These are phyloP conservation scores for Mechanitis messenoides DNA, from an alignment of 2,888 invertebrate species.

Conservation along the genomic window DNA sequence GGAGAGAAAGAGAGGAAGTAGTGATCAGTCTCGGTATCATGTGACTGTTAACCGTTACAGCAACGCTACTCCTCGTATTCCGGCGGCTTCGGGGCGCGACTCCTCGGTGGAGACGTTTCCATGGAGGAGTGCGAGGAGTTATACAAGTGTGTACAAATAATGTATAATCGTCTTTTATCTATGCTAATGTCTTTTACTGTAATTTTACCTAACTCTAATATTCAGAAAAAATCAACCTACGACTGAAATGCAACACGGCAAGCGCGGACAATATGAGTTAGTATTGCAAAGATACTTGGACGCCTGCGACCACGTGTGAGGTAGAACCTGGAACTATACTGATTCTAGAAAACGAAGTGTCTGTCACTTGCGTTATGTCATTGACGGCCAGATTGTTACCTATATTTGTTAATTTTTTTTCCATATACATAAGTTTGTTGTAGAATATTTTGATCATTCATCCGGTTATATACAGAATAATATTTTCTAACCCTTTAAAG, in stretches of 20 bases:
- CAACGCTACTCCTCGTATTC: conserved; percentile 76
- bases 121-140: conserved; percentile 77
- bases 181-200: not conserved
- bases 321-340: not conserved
- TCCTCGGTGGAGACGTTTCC: conserved; percentile 71
- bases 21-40: too few relatives aligned
- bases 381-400: not conserved
- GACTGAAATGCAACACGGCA: conserved; percentile 41
- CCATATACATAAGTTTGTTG: too few relatives aligned
- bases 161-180: not conserved
- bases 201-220: conserved; percentile 18
- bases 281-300: conserved; percentile 63
- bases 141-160: conserved; percentile 47
- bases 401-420: too few relatives aligned
- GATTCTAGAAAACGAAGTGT: not conserved
- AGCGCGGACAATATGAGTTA: conserved; percentile 53
- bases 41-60: conserved; percentile 47
- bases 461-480: too few relatives aligned
- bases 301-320: conserved; percentile 56
- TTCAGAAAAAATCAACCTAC: conserved; percentile 58
- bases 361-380: not conserved
- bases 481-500: too few relatives aligned
- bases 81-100: conserved; percentile 76
- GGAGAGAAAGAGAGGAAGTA: too few relatives aligned
- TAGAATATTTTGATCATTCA: not conserved